These are phyloP conservation scores for Macrobrachium nipponense DNA, from an alignment of 1,140 invertebrate genomes.

Conservation along the genomic window DNA sequence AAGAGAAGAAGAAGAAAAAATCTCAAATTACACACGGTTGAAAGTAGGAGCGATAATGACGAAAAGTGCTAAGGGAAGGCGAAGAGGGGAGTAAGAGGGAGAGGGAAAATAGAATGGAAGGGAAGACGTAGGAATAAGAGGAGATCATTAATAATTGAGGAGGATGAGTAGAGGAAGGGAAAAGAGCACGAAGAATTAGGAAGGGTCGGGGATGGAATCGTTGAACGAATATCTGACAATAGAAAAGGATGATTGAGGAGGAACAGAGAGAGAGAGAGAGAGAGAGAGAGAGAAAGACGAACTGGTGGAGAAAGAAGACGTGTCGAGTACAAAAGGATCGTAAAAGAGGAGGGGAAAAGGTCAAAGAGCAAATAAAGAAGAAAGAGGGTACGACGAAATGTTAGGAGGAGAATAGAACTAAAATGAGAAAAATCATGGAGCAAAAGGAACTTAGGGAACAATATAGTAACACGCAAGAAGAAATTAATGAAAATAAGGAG, in stretches of 20 bases:
- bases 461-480: too few relatives aligned
- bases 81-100: background rate
- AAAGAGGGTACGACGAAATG: background rate
- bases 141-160: slow-evolving; percentile 10
- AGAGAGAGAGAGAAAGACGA: background rate
- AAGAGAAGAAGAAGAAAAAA: background rate
- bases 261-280: background rate
- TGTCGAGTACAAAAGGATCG: background rate
- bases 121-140: slow-evolving; percentile 12
- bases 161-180: background rate
- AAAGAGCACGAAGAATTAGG: too few relatives aligned
- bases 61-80: background rate
- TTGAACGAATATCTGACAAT: too few relatives aligned
- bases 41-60: background rate
- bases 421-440: too few relatives aligned
- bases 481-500: too few relatives aligned
- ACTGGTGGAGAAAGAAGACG: background rate
- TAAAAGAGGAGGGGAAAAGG: background rate
- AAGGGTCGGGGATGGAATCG: background rate
- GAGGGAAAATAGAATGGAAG: background rate
- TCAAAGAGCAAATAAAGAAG: background rate
- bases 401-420: too few relatives aligned
- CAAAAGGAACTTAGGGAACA: too few relatives aligned
- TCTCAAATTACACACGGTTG: background rate
- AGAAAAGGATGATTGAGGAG: too few relatives aligned